Percentiles rank a stretch among this genome's conserved stretches.
Evolutionary conservation across 2,888 invertebrate species (phyloP).

Genomic region (Dynastes hyllus): DNA sequence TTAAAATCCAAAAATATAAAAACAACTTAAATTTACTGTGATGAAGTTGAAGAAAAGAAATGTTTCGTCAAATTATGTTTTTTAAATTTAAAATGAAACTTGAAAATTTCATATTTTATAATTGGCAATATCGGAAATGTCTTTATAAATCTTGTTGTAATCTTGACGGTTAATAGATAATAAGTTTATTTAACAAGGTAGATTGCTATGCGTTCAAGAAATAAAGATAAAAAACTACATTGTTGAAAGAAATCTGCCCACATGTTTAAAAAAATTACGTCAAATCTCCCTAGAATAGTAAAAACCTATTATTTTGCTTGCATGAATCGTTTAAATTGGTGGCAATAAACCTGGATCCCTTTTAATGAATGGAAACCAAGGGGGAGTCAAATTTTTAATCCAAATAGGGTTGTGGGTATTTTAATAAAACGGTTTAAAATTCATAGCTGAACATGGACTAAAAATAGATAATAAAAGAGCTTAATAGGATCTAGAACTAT

Average conservation of each 20-base stretch:
- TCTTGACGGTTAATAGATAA: not conserved
- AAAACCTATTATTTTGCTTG: not conserved
- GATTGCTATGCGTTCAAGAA: not conserved
- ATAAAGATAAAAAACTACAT: not conserved
- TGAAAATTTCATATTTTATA: not conserved
- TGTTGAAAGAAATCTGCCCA: not conserved
- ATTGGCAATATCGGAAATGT: constrained; percentile 3
- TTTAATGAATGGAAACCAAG: no score
- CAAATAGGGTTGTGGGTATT: constrained; percentile 6
- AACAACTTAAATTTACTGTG: no score
- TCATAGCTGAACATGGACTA: constrained; percentile 1
- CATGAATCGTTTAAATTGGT: constrained; percentile 34
- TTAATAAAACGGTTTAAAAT: no score
- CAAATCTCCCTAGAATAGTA: not conserved
- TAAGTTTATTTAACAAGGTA: not conserved
- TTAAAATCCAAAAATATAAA: no score
- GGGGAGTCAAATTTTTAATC: constrained; percentile 44
- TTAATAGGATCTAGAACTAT: constrained; percentile 20
- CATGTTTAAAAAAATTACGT: no score
- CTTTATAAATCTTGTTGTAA: not conserved
- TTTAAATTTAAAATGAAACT: constrained; percentile 2
- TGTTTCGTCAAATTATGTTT: not conserved
- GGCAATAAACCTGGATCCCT: constrained; percentile 1
- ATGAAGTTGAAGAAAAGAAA: not conserved
- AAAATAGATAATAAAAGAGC: constrained; percentile 38